Evolutionary conservation across 2,888 invertebrate species (phyloP), one percentile per base, ranked within the genome.

Genomic region (Epinotia demarniana): DNA sequence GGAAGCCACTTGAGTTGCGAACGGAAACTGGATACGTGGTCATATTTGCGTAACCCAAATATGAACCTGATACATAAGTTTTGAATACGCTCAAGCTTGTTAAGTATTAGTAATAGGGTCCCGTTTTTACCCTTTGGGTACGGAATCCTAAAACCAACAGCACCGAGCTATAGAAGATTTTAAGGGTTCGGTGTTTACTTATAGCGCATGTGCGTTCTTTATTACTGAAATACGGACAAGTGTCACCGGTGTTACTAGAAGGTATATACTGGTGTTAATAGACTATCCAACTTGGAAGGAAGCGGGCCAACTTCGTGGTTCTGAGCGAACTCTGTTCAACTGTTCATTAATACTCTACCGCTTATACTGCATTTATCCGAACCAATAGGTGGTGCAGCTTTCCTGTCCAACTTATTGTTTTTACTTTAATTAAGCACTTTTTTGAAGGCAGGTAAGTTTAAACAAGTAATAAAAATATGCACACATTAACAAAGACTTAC

Each of bases 321-420:
- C 43, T 68, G 43, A 57, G 68, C 57, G 68, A 68, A 68, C 68
- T 39, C 43, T 43, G 57, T 58, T 57, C 68, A 23, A 58, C 43
- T 58, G 57, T 68, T 68, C 68, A 68, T 68, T 68, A 68, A 68
- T 67, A 58, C 67, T 39, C 58, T 68, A 43, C 39, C 58, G 43
- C 16, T 19, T 58, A 58, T 68, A 58, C 12, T 43, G 18, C 55
- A 58, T 68, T 43, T 23, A 58, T 13, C 18, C 39, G 8, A 39
- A 39, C 19, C 46, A 43, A 43, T 11, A 19, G 19, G 3, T 13
- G 19, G 3, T 13, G 49, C 23, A n/a, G 49, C 16, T 64, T 64
- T 3, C 16, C 16, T 49, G 16, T 23, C 0, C 2, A 49, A 49
- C 16, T 49, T 49, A 49, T 53, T 53, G 53, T n/a, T 53, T 53